A percentile compares a stretch with the other conserved stretches of the same genome.
Conservation (phyloP, 2,797 vertebrate species). For the Rhinophrynus dorsalis region DNA sequence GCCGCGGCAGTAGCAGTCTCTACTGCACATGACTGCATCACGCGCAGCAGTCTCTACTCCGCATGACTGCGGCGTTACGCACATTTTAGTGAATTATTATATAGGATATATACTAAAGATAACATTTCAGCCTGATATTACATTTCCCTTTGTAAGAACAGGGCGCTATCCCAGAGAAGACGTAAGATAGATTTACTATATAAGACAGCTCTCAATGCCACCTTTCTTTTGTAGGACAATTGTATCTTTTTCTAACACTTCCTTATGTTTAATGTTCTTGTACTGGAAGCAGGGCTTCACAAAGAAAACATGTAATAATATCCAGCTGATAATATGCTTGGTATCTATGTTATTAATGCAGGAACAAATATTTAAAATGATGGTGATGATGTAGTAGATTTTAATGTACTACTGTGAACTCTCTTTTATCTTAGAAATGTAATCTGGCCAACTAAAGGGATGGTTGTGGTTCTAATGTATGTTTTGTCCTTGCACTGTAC, state of each 20-base stretch:
- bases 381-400: neutral
- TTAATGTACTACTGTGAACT: neutral
- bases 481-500: neutral
- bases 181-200: neutral
- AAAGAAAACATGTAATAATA: slow-evolving; percentile 15
- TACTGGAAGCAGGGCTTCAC: neutral
- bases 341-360: neutral
- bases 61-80: too few species aligned
- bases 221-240: neutral
- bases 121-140: too few species aligned
- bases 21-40: too few species aligned
- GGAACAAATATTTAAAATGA: slow-evolving; percentile 15
- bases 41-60: too few species aligned
- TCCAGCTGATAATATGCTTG: slow-evolving; percentile 6
- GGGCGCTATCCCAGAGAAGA: neutral
- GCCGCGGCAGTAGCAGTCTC: too few species aligned
- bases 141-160: neutral
- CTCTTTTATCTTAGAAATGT: neutral
- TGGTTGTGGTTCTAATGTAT: too few species aligned
- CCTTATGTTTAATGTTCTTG: slow-evolving; percentile 21
- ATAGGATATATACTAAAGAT: too few species aligned
- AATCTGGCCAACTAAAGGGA: neutral
- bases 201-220: neutral
- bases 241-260: slow-evolving; percentile 41
- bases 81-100: too few species aligned